Percentiles rank a stretch among this genome's conserved stretches.
Evolutionary conservation across 2,888 invertebrate genomes (phyloP).

Genomic region (Brachyptera putata): DNA sequence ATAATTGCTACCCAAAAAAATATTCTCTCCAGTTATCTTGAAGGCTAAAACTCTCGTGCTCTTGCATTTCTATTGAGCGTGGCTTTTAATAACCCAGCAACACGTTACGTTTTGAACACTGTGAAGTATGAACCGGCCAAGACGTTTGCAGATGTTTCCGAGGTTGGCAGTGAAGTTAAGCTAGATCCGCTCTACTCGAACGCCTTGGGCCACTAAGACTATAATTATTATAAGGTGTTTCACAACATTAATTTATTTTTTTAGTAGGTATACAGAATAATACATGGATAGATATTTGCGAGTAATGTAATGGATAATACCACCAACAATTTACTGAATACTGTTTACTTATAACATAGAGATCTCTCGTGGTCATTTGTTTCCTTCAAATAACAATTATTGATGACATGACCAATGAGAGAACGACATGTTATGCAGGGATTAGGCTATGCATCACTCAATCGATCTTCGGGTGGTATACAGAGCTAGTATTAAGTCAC

Average conservation of each 20-base stretch:
- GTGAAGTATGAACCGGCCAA: not conserved
- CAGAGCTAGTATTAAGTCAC: not conserved
- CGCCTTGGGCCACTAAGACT: not conserved
- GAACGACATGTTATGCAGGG: not conserved
- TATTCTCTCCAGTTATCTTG: conserved; percentile 9
- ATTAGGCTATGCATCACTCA: not conserved
- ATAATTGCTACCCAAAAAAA: conserved; percentile 16
- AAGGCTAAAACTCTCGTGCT: not conserved
- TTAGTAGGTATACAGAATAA: conserved; percentile 15
- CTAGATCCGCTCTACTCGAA: not conserved
- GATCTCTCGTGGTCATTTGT: not conserved
- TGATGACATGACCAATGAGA: not conserved
- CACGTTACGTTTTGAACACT: not conserved
- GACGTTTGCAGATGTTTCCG: not conserved
- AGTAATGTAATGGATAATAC: too few species aligned
- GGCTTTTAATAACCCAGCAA: not conserved
- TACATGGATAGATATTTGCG: conserved; percentile 10
- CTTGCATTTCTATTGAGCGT: not conserved
- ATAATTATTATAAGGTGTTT: conserved; percentile 5
- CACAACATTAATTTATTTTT: conserved; percentile 19
- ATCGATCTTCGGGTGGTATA: too few species aligned
- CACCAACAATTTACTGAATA: not conserved
- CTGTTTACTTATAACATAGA: not conserved
- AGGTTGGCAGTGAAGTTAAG: not conserved
- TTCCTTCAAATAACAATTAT: not conserved